phyloP scores from a whole-genome alignment of 1,140 invertebrate genomes.

The Cyrtorhinus lividipennis region DNA sequence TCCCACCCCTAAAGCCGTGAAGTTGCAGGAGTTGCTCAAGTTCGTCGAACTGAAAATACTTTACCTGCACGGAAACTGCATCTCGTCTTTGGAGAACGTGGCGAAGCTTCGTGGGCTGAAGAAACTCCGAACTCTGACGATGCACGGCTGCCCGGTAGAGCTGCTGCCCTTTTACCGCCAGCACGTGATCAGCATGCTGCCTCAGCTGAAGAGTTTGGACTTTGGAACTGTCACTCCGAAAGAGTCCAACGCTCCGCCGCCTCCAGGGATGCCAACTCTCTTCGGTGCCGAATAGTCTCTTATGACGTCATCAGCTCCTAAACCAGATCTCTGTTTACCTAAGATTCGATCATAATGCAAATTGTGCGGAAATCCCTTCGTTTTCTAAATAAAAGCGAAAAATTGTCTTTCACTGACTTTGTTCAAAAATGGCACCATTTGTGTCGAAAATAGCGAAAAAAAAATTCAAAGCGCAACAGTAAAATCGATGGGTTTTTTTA shows the following conservation, averaged over 20 bases:
- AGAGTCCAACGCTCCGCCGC: constrained; percentile 19
- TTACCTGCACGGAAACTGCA: constrained; percentile 39
- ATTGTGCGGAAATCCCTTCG: no score
- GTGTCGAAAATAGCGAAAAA: no score
- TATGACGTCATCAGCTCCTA: no score
- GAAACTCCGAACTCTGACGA: constrained; percentile 34
- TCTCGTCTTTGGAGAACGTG: constrained; percentile 31
- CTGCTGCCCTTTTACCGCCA: constrained; percentile 32
- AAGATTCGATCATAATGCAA: no score
- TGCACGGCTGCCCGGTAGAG: constrained; percentile 39
- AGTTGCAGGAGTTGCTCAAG: constrained; percentile 25
- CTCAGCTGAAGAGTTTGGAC: constrained; percentile 30
- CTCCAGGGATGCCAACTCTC: constrained; percentile 19
- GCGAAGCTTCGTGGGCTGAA: constrained; percentile 31
- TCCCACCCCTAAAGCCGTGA: no score
- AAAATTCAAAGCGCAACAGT: no score
- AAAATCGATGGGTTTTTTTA: no score
- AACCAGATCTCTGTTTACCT: no score
- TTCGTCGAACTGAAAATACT: constrained; percentile 32
- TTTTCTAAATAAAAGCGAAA: no score
- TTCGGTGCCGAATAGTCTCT: no score
- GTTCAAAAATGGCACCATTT: no score
- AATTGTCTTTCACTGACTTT: no score
- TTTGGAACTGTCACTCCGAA: constrained; percentile 19
- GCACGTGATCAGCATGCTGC: constrained; percentile 33